Percentiles rank a stretch among this genome's conserved stretches.
phyloP scores from a whole-genome alignment of 2,797 vertebrate genomes.

The Gorsachius magnificus region DNA sequence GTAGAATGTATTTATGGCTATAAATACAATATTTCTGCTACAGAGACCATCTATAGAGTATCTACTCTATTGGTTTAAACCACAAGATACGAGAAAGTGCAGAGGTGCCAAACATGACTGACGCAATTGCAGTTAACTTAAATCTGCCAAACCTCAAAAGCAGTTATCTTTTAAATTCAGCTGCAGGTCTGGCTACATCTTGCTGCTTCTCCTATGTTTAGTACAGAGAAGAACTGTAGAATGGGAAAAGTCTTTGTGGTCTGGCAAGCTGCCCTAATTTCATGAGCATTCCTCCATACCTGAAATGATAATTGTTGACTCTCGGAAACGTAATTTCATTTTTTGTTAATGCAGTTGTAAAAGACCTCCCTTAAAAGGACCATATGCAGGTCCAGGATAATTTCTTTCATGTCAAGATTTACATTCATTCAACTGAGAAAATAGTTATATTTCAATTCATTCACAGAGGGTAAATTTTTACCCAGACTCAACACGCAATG shows the following conservation, averaged over 20 bases:
- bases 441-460: not conserved
- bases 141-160: not conserved
- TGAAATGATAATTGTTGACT: not conserved
- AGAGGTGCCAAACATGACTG: not conserved
- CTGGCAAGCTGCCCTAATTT: not conserved
- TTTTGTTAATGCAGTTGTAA: not conserved
- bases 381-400: not conserved
- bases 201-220: not conserved
- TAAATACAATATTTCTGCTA: not conserved
- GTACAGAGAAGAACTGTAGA: not conserved
- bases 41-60: not conserved
- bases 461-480: not conserved
- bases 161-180: not conserved
- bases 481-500: not conserved
- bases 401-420: not conserved
- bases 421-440: not conserved
- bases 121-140: not conserved
- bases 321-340: not conserved
- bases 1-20: not conserved
- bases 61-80: not conserved
- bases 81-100: not conserved
- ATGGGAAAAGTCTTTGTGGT: not conserved
- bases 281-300: not conserved
- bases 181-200: not conserved
- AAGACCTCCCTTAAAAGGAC: not conserved